These are phyloP conservation scores for Phalanger gymnotis DNA, from an alignment of 2,797 vertebrate species.

Conservation along the genomic window DNA sequence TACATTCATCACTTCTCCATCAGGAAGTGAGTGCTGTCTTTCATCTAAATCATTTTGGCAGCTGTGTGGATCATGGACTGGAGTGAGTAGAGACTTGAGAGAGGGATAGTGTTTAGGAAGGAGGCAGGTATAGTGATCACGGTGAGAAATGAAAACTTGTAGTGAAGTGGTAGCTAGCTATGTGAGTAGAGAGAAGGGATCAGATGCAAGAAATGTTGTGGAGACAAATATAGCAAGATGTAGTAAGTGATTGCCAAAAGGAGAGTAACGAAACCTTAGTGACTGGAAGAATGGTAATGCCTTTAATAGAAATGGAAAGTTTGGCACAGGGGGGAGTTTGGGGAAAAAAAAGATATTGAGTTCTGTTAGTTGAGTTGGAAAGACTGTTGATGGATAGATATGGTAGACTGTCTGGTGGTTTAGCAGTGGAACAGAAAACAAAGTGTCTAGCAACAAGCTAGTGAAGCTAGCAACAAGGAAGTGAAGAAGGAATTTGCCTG, in stretches of 20 bases:
- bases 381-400: not conserved
- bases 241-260: not conserved
- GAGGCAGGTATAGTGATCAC: not conserved
- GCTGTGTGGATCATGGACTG: not conserved
- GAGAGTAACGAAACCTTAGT: not conserved
- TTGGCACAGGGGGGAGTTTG: not conserved
- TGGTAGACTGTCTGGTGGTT: not conserved
- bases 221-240: not conserved
- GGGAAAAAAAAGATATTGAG: not conserved
- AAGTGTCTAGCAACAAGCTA: not conserved
- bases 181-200: not conserved
- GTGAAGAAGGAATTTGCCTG: slow-evolving; percentile 1
- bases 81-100: not conserved
- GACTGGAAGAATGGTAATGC: not conserved
- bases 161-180: not conserved
- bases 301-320: not conserved
- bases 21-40: not conserved
- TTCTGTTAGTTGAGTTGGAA: not conserved
- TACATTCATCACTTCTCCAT: not conserved
- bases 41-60: not conserved
- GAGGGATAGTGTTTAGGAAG: not conserved
- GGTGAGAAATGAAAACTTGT: not conserved
- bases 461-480: not conserved
- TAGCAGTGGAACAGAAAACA: not conserved
- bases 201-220: not conserved